phyloP scores from a whole-genome alignment of 1,140 invertebrate genomes.

The Riptortus pedestris region DNA sequence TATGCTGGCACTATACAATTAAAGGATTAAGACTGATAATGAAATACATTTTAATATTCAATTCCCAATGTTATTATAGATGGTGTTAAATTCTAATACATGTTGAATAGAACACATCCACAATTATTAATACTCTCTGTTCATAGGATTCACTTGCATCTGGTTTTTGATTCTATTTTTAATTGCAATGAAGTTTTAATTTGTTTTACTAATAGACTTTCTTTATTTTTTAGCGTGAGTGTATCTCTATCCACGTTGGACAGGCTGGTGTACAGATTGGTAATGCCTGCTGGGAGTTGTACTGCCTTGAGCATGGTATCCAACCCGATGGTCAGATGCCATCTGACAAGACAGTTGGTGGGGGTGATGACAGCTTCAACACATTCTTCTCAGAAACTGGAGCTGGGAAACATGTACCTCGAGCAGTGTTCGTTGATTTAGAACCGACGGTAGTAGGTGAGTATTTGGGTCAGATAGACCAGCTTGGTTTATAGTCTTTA shows the following conservation, averaged over 20 bases:
- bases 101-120: not conserved
- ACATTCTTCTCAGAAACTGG: conserved; percentile 43
- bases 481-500: not conserved
- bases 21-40: too few species aligned
- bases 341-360: conserved; percentile 38
- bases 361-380: conserved; percentile 64
- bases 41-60: not conserved
- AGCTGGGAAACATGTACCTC: conserved; percentile 49
- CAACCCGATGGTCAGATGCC: conserved; percentile 63
- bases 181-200: not conserved
- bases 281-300: conserved; percentile 71
- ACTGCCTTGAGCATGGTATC: conserved; percentile 74
- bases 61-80: not conserved
- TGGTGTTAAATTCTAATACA: not conserved
- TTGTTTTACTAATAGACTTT: not conserved
- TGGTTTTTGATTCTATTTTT: not conserved
- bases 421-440: conserved; percentile 55
- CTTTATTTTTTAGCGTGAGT: conserved; percentile 45
- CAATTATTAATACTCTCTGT: not conserved
- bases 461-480: conserved; percentile 32
- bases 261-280: conserved; percentile 61
- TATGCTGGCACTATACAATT: too few species aligned
- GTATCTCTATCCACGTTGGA: conserved; percentile 55
- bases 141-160: not conserved
- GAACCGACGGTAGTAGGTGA: conserved; percentile 54